Evolutionary conservation across 2,797 vertebrate species (phyloP).

Genomic region (Pseudochirops corinnae): DNA sequence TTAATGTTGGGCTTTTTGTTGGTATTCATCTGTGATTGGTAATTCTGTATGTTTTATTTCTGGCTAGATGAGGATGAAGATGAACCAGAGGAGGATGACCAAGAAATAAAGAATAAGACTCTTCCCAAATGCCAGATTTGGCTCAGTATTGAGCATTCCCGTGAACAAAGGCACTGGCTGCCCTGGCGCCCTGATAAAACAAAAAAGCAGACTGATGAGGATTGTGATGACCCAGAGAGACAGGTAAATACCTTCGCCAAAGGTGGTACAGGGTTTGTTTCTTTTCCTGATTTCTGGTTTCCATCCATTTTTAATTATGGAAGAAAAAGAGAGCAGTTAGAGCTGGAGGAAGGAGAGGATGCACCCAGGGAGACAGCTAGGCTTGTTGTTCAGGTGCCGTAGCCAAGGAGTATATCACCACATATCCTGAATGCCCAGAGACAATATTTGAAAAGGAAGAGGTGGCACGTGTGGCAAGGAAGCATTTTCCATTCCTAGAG

Average conservation of each 20-base stretch:
- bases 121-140: slow-evolving; percentile 91
- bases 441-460: slow-evolving; percentile 92
- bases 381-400: slow-evolving; percentile 90
- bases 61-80: slow-evolving; percentile 88
- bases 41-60: slow-evolving; percentile 44
- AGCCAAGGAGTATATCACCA: slow-evolving; percentile 87
- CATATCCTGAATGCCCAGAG: slow-evolving; percentile 89
- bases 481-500: slow-evolving; percentile 84
- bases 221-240: slow-evolving; percentile 98
- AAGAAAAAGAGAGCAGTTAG: too few relatives aligned
- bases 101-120: slow-evolving; percentile 92
- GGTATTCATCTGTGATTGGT: not conserved
- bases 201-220: slow-evolving; percentile 93
- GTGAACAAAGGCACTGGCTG: slow-evolving; percentile 93
- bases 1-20: not conserved
- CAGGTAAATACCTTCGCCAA: slow-evolving; percentile 86
- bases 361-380: too few relatives aligned
- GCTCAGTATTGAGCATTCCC: slow-evolving; percentile 91
- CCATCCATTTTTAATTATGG: not conserved
- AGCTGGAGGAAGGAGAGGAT: too few relatives aligned
- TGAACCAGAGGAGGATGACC: slow-evolving; percentile 90
- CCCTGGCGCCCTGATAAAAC: slow-evolving; percentile 96
- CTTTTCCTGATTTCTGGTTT: not conserved
- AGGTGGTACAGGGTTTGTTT: not conserved
- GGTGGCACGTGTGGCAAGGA: slow-evolving; percentile 86